phyloP scores from a whole-genome alignment of 2,888 invertebrate species.

The Melitaea athalia region DNA sequence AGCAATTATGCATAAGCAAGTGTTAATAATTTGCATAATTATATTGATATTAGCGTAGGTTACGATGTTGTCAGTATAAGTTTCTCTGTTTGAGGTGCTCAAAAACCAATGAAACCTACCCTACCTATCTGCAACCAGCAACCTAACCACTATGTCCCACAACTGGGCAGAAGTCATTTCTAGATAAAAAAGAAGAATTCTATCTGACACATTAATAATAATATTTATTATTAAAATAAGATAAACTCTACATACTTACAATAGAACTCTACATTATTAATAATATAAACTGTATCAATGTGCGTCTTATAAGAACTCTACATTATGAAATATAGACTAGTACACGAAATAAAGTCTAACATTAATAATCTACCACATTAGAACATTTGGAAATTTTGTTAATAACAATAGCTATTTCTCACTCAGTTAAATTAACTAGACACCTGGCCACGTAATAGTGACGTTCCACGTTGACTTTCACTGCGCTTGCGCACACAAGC shows the following conservation, averaged over 20 bases:
- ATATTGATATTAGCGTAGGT: background rate
- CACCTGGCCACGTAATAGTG: slow-evolving; percentile 34
- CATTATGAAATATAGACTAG: too few species aligned
- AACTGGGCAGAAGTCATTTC: too few species aligned
- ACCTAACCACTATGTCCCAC: too few species aligned
- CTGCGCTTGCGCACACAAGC: slow-evolving; percentile 32
- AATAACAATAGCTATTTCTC: slow-evolving; percentile 6
- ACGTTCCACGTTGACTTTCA: slow-evolving; percentile 32
- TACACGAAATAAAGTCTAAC: background rate
- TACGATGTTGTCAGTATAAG: background rate
- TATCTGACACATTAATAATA: too few species aligned
- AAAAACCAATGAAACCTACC: too few species aligned
- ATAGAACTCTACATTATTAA: too few species aligned
- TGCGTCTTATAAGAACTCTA: too few species aligned
- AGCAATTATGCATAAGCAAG: background rate
- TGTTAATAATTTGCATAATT: background rate
- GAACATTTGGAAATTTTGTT: background rate
- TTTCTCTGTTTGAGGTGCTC: background rate
- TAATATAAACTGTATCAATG: too few species aligned
- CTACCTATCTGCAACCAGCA: too few species aligned
- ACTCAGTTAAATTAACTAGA: slow-evolving; percentile 9
- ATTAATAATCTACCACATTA: background rate
- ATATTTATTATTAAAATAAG: too few species aligned
- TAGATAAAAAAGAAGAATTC: too few species aligned
- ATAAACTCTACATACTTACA: too few species aligned